Conservation (phyloP, 2,888 invertebrate genomes). For the Geophilus truncorum region DNA sequence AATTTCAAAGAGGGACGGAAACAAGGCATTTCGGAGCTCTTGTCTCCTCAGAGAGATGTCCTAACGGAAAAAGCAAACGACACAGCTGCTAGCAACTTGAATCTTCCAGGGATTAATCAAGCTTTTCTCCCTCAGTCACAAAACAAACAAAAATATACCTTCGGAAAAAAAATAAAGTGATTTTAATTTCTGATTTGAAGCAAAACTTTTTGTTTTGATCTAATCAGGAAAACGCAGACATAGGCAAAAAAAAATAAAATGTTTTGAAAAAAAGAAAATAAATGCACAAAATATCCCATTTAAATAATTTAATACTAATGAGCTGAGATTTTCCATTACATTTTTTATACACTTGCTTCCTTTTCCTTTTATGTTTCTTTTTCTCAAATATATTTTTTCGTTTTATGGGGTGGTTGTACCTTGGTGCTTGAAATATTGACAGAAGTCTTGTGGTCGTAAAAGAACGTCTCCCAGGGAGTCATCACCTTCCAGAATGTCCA, state of each 20-base stretch:
- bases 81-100: not conserved
- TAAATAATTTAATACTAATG: not conserved
- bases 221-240: not conserved
- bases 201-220: not conserved
- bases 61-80: conserved; percentile 27
- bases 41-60: not conserved
- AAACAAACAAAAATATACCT: conserved; percentile 13
- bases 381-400: not conserved
- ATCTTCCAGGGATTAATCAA: conserved; percentile 12
- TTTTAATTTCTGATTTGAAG: not conserved
- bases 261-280: not conserved
- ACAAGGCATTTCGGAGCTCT: conserved; percentile 5
- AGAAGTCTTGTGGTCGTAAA: conserved; percentile 21
- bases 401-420: conserved; percentile 8
- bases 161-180: not conserved
- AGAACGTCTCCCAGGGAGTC: conserved; percentile 13
- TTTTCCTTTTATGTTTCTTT: not conserved
- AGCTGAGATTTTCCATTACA: not conserved
- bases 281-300: not conserved
- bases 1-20: conserved; percentile 11
- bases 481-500: conserved; percentile 1
- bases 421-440: conserved; percentile 18
- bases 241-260: not conserved
- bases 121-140: not conserved
- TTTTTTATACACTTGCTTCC: not conserved